Evolutionary conservation across 2,797 vertebrate species (phyloP), one percentile per base, ranked within the genome.

Genomic region (Notamacropus eugenii): DNA sequence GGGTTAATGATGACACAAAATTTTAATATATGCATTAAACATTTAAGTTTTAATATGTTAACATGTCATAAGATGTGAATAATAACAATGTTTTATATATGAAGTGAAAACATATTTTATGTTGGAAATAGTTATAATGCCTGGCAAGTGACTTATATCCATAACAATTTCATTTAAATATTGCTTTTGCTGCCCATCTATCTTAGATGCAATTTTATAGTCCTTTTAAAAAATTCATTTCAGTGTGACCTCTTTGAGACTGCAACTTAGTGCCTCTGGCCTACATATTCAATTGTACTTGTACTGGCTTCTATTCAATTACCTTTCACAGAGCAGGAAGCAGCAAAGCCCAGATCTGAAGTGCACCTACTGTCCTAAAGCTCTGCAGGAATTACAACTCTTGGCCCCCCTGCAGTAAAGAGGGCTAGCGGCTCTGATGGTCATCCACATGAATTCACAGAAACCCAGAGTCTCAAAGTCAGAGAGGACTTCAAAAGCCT

Each of bases 161-260:
- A 99, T 99, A 99, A 99, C 99, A 99, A 99, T 99, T 99, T 99
- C 99, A 99, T 99, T 99, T 99, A 99, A 99, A 99, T 99, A 99
- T 99, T 99, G 99, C 99, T 99, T 99, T 99, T 99, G 98, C 98
- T 99, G 98, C 98, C 98, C 99, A 99, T 99, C 99, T 99, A 99
- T 99, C 99, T 99, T 98, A 98, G 98, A 99, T 98, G 98, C 99
- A 99, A 99, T 99, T 99, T 99, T 99, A 99, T 99, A 98, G 99
- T 98, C 98, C 99, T 99, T 99, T 99, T 99, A 98, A 99, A 99
- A 99, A 99, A 99, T 99, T 99, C 99, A 99, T 99, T 99, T 99
- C 98, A 98, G 99, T 99, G 98, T 99, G 99, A 99, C 99, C 99
- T 99, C 99, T 99, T 99, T 97, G 98, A 99, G 99, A 98, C 99